Evolutionary conservation across 2,113 vertebrate species (phyloP), one percentile per base, ranked within the genome.

Genomic region (Vidua chalybeata): DNA sequence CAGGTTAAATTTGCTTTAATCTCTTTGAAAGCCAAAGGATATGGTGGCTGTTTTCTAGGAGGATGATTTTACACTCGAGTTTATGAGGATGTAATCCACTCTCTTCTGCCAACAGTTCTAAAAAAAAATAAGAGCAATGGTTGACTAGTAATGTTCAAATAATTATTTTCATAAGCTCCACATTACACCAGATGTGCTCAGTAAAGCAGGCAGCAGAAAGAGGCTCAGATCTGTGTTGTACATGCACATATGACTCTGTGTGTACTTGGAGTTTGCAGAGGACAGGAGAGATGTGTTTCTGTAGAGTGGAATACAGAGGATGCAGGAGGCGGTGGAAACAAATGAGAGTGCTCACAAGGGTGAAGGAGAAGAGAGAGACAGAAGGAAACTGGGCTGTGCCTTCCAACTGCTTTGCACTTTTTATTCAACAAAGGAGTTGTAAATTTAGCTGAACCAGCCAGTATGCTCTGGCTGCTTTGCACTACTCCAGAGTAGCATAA

Each of bases 141-240:
- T 66, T 56, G 51, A 51, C 45, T 84, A 72, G 80, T 89, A 74
- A 84, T 78, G 48, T 87, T 89, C 54, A 96, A 96, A 90, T 88
- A 91, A 94, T 93, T 94, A 71, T 94, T 97, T 93, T 96, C 89
- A 67, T 86, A 90, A 97, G 83, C 64, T 87, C 27, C 33, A 30
- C 61, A 5, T 96, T 89, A 28, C 73, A 61, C 84, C 80, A 92
- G 91, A 93, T 84, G 73, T 90, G 52, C 61, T 94, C 48, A 84
- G 80, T 86, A 52, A 68, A 75, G 69, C 45, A 87, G 45, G 17
- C 68, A 89, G 83, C 68, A 88, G 83, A 35, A 16, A 43, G 75
- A 69, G 80, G 18, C 46, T 84, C 51, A 76, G 54, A 41, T 85
- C 82, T 91, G 54, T 85, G 67, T 37, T 61, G 46, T 88, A 28